Conservation (phyloP, 2,888 invertebrate genomes). For the Lasioglossum calceatum region DNA sequence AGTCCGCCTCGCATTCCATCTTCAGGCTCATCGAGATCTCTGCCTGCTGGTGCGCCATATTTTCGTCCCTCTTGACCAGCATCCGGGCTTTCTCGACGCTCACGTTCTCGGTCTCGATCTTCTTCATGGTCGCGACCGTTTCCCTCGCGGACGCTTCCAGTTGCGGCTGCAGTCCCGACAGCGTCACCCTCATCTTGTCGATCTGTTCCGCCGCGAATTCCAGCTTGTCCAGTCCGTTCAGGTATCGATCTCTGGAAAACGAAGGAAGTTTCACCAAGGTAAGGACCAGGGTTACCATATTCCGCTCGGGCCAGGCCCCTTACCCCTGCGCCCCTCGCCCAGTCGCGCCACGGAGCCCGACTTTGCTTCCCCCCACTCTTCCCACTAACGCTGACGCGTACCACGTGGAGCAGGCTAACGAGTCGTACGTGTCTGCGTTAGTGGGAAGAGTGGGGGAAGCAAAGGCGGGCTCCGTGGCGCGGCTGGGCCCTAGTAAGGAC, state of each 20-base stretch:
- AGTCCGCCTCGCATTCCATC: conserved; percentile 88
- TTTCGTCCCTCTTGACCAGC: conserved; percentile 87
- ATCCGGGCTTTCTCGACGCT: conserved; percentile 86
- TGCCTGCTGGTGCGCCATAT: conserved; percentile 87
- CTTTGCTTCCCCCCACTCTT: too few relatives aligned
- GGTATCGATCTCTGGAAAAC: conserved; percentile 84
- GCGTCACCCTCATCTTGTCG: conserved; percentile 80
- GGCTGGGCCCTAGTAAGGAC: too few relatives aligned
- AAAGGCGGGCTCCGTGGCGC: too few relatives aligned
- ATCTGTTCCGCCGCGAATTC: conserved; percentile 87
- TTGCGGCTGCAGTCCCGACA: conserved; percentile 82
- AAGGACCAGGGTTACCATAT: too few relatives aligned
- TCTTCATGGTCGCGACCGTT: conserved; percentile 85
- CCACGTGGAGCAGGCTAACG: too few relatives aligned
- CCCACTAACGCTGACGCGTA: too few relatives aligned
- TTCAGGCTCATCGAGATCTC: conserved; percentile 86
- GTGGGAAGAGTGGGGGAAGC: too few relatives aligned
- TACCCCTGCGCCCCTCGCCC: too few relatives aligned
- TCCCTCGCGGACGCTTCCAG: conserved; percentile 83
- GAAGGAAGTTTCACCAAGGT: neutral
- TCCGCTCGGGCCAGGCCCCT: too few relatives aligned
- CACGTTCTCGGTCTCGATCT: conserved; percentile 87
- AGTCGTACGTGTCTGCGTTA: too few relatives aligned
- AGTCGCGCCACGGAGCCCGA: too few relatives aligned
- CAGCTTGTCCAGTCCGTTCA: conserved; percentile 87